phyloP scores from a whole-genome alignment of 2,113 vertebrate species.

The Ifrita kowaldi region DNA sequence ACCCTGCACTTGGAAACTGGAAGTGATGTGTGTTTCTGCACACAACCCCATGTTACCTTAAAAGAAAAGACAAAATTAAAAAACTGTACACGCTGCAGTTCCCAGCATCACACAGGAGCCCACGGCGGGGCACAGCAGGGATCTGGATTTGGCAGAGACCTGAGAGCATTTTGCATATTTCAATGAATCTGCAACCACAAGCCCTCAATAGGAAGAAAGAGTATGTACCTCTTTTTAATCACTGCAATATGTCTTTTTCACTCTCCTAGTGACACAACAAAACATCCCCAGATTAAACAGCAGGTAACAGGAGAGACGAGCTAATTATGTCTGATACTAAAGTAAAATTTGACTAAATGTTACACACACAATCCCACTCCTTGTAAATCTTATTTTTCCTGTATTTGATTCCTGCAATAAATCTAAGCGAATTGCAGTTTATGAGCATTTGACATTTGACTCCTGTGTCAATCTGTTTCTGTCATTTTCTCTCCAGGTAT shows the following conservation, averaged over 20 bases:
- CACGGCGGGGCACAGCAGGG: background rate
- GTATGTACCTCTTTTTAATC: slow-evolving; percentile 6
- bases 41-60: background rate
- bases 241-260: background rate
- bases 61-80: background rate
- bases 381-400: background rate
- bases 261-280: background rate
- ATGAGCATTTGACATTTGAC: background rate
- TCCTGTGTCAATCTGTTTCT: background rate
- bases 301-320: background rate
- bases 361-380: background rate
- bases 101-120: background rate
- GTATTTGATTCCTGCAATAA: background rate
- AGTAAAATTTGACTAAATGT: background rate
- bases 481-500: background rate
- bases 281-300: background rate
- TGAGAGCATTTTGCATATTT: background rate
- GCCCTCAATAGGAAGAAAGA: background rate
- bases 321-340: background rate
- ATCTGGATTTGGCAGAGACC: background rate
- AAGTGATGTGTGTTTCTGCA: background rate
- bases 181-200: background rate
- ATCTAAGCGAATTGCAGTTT: background rate
- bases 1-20: background rate
- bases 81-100: background rate